Percentiles rank a stretch among this genome's conserved stretches.
These are phyloP conservation scores for Xiphophorus birchmanni DNA, from an alignment of 2,797 vertebrate genomes.

Conservation along the genomic window DNA sequence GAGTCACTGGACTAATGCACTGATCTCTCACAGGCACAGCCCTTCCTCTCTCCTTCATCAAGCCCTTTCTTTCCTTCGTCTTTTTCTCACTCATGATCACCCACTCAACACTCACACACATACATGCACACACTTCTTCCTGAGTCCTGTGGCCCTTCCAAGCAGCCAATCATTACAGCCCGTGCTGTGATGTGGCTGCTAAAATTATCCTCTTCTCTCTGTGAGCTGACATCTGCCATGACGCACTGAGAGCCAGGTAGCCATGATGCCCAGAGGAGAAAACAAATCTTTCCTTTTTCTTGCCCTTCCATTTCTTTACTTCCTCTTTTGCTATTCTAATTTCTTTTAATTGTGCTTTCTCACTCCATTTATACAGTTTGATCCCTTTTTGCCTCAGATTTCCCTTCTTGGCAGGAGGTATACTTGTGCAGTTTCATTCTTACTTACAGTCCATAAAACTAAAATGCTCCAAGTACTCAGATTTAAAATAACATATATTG, in stretches of 20 bases:
- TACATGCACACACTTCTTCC: slow-evolving; percentile 34
- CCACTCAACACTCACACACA: slow-evolving; percentile 49
- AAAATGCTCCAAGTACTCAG: background rate
- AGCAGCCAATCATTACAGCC: slow-evolving; percentile 72
- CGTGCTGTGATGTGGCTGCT: slow-evolving; percentile 69
- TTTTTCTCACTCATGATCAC: slow-evolving; percentile 62
- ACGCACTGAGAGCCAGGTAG: slow-evolving; percentile 71
- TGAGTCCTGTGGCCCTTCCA: slow-evolving; percentile 64
- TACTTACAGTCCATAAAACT: background rate
- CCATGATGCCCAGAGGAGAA: slow-evolving; percentile 61
- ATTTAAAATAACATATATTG: background rate
- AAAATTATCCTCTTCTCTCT: slow-evolving; percentile 77
- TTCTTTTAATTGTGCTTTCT: slow-evolving; percentile 5
- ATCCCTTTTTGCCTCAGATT: background rate
- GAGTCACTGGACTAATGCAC: slow-evolving; percentile 66
- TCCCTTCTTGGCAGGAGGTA: background rate
- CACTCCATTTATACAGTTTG: background rate
- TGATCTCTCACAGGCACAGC: slow-evolving; percentile 21
- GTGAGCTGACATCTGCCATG: slow-evolving; percentile 76
- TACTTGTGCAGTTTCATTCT: background rate
- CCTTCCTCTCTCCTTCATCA: slow-evolving; percentile 39
- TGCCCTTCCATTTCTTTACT: background rate
- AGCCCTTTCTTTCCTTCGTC: slow-evolving; percentile 43
- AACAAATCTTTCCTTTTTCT: slow-evolving; percentile 15
- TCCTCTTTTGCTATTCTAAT: background rate